Evolutionary conservation across 2,113 vertebrate species (phyloP).

Genomic region (Hyaena hyaena): DNA sequence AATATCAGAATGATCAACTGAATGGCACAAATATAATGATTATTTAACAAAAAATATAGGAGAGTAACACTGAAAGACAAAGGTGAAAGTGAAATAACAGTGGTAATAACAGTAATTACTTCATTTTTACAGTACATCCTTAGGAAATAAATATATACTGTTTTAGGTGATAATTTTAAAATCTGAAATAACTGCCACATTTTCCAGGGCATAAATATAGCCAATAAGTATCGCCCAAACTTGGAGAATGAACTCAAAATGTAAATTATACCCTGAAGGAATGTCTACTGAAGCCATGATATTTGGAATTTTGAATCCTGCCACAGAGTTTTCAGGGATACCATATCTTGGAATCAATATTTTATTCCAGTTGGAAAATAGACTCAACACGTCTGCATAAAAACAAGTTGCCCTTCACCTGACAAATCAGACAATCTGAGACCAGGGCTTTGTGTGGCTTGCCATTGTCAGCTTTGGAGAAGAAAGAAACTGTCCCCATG

Average conservation of each 20-base stretch:
- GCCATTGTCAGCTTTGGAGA: background rate
- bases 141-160: background rate
- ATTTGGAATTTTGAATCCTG: constrained; percentile 24
- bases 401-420: background rate
- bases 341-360: background rate
- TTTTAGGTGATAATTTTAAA: constrained; percentile 18
- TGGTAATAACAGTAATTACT: background rate
- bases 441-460: background rate
- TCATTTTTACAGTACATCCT: background rate
- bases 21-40: background rate
- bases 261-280: background rate
- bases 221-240: background rate
- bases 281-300: background rate
- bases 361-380: constrained; percentile 34
- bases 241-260: constrained; percentile 11
- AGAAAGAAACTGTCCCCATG: background rate
- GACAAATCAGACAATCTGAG: background rate
- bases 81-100: background rate
- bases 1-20: background rate
- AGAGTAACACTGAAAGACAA: background rate
- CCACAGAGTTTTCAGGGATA: background rate
- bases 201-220: background rate
- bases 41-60: background rate
- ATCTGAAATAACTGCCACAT: background rate
- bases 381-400: background rate